These are phyloP conservation scores for Pseudotriccus pelzelni DNA, from an alignment of 2,797 vertebrate species.

Conservation along the genomic window DNA sequence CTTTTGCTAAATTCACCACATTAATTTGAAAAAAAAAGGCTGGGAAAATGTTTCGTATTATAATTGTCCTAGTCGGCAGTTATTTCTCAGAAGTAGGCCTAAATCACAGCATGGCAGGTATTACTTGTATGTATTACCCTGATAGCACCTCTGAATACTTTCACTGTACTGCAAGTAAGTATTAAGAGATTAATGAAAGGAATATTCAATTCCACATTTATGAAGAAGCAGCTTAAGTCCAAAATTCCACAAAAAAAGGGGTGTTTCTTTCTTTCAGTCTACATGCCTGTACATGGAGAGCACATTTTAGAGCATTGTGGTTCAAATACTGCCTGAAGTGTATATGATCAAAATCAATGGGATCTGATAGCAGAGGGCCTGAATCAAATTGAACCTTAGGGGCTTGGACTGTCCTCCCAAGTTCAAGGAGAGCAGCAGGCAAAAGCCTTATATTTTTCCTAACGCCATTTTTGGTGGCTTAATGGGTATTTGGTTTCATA, in stretches of 20 bases:
- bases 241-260: neutral
- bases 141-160: neutral
- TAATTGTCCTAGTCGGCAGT: neutral
- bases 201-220: neutral
- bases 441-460: neutral
- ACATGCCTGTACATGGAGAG: neutral
- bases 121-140: neutral
- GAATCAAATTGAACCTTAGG: neutral
- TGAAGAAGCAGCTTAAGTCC: neutral
- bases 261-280: fast-evolving
- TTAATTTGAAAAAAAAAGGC: neutral
- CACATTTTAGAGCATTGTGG: neutral
- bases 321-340: neutral
- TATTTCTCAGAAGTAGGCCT: neutral
- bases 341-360: neutral
- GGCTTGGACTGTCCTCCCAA: neutral
- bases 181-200: neutral
- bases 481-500: neutral
- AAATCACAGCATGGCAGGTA: neutral
- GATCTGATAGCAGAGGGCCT: neutral
- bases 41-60: neutral
- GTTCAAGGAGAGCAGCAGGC: neutral
- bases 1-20: neutral
- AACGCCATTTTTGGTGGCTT: neutral
- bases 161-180: neutral